Evolutionary conservation across 2,888 invertebrate species (phyloP).

Genomic region (Geophilus truncorum): DNA sequence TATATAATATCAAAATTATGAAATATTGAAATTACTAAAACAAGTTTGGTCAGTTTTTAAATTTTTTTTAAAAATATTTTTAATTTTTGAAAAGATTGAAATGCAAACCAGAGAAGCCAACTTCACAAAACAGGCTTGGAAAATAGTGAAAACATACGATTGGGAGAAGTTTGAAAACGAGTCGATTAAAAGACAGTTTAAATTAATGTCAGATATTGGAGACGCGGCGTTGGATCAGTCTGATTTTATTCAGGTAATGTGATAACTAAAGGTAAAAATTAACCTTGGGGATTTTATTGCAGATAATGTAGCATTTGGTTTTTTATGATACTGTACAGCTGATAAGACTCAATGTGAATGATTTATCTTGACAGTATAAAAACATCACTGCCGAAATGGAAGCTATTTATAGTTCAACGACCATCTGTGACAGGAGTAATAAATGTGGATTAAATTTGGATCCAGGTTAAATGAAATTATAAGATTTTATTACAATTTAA

Average conservation of each 20-base stretch:
- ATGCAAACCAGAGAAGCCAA: constrained; percentile 41
- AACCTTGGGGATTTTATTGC: not conserved
- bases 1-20: not conserved
- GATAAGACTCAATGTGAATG: not conserved
- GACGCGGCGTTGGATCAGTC: constrained; percentile 66
- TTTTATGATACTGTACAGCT: not conserved
- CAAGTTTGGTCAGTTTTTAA: too few species aligned
- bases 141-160: constrained; percentile 48
- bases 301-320: not conserved
- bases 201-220: constrained; percentile 66
- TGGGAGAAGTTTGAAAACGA: constrained; percentile 69
- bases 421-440: constrained; percentile 42
- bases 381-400: constrained; percentile 43
- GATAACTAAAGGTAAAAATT: not conserved
- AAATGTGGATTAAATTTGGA: constrained; percentile 41
- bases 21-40: too few species aligned
- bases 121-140: constrained; percentile 44
- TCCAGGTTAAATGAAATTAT: constrained; percentile 43
- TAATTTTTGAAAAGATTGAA: constrained; percentile 36
- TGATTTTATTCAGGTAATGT: constrained; percentile 63
- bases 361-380: constrained; percentile 36
- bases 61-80: not conserved
- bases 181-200: constrained; percentile 67
- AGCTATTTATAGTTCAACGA: constrained; percentile 46
- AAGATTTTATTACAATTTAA: too few species aligned